Evolutionary conservation across 2,888 invertebrate genomes (phyloP), one percentile per base, ranked within the genome.

Genomic region (Pyrrhosoma nymphula): DNA sequence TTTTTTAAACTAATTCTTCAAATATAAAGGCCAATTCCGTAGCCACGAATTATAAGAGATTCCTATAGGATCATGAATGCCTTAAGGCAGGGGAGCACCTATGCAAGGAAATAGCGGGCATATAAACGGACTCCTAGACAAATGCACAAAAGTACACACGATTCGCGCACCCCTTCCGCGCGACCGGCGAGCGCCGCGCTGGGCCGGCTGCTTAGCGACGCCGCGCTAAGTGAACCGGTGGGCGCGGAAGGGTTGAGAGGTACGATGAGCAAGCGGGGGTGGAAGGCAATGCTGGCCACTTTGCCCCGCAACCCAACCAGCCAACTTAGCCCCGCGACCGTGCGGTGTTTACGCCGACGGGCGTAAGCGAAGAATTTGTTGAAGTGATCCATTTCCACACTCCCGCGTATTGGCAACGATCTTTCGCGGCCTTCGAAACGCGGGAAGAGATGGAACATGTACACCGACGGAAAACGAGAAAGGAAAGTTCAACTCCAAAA

Each of bases 311-410:
- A 30, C 16, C 82, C 82, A 47, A 82, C 30, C 35, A 12, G n/a
- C 69, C 69, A n/a, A n/a, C 69, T 69, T 2, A 56, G 47, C 90
- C 56, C 91, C 63, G 35, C 23, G 23, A 3, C 47, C 93, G 63
- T 69, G 35, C 69, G 69, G 63, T 93, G 56, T 63, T 69, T 63
- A 55, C 47, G 69, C 39, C 93, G 47, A 39, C 35, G 35, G 63
- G 69, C 39, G 93, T 55, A 60, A 39, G 63, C 56, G 60, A 55
- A 47, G 93, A 93, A 93, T 93, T 93, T 93, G 93, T 93, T 93
- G 91, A 60, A 91, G 91, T 91, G 93, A 93, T 93, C 93, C 93
- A 93, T 93, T 93, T 93, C 93, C 93, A 93, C 93, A 69, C 69
- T 47, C 93, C 47, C 16, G 93, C 47, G 47, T 93, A 93, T 93